Percentiles rank a stretch among this genome's conserved stretches.
phyloP scores from a whole-genome alignment of 2,888 invertebrate genomes.

The Diachrysia chrysitis region DNA sequence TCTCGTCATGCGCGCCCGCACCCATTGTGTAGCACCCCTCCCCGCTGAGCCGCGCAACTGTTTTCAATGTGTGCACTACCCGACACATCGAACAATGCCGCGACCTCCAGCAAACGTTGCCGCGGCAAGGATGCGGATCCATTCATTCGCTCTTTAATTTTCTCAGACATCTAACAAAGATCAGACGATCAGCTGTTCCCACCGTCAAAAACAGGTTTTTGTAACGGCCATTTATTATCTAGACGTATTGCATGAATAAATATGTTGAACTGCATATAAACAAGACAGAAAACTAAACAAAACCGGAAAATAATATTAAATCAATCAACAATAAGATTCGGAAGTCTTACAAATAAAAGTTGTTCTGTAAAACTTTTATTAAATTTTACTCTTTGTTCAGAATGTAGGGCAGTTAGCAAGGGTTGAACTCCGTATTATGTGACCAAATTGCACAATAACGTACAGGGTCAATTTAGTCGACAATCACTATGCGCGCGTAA shows the following conservation, averaged over 20 bases:
- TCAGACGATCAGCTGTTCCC: constrained; percentile 63
- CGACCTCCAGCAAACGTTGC: constrained; percentile 65
- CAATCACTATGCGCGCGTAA: constrained; percentile 44
- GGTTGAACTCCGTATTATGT: neutral
- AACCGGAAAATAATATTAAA: neutral
- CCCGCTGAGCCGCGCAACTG: constrained; percentile 60
- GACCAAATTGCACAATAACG: constrained; percentile 10
- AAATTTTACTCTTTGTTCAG: neutral
- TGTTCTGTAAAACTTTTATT: neutral
- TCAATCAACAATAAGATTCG: neutral
- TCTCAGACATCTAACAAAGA: constrained; percentile 55
- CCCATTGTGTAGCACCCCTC: constrained; percentile 79
- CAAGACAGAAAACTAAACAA: neutral
- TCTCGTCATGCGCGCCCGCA: constrained; percentile 87
- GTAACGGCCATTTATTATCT: constrained; percentile 48
- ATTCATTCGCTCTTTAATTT: constrained; percentile 52
- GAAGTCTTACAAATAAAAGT: neutral
- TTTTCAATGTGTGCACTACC: constrained; percentile 70
- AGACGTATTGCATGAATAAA: constrained; percentile 16
- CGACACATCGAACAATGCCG: constrained; percentile 76
- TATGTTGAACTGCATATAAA: constrained; percentile 19
- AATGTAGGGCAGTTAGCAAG: neutral
- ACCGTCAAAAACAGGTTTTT: constrained; percentile 48
- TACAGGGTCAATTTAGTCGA: constrained; percentile 19
- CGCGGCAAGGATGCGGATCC: constrained; percentile 53